Evolutionary conservation across 2,888 invertebrate genomes (phyloP), one percentile per base, ranked within the genome.

Genomic region (Eubasilissa splendida): DNA sequence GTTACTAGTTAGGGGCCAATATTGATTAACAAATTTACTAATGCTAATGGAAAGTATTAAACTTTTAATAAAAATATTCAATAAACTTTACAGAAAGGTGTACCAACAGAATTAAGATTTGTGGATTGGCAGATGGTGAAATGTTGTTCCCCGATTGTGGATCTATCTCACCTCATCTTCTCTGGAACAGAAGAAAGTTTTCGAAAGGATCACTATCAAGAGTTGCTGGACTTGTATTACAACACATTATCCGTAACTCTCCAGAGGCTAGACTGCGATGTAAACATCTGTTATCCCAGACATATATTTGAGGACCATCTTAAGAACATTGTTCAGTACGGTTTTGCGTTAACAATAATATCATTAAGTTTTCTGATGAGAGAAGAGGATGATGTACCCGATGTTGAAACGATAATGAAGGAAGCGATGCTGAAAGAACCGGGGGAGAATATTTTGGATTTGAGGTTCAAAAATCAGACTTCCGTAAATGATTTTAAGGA

Each of bases 71-170:
- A 58, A 42, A 42, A 42, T 42, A 42, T 42, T 42, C 7, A 42
- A 42, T 42, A 42, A 42, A 42, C 58, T n/a, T 53, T 73, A 12
- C 60, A 81, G 81, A 50, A 81, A 31, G 59, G 42, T 1, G 54
- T 22, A 33, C 77, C 77, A 31, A 14, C 53, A 31, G 82, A 82
- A 8, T 11, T 79, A 10, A 53, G 79, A 33, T 54, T 82, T 12
- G 70, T 82, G 4, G 82, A 82, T 56, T 82, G 82, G 82, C 82
- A 82, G 54, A 53, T 80, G 74, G 53, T 74, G 50, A 77, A 63
- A 50, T 75, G 80, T 68, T 74, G 63, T 58, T 80, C 82, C 22
- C 82, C 82, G 0, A 22, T 82, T 22, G 66, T 74, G 9, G 82
- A 82, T 33, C 11, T 82, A 1, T 52, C 53, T 7, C 77, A 77